These are phyloP conservation scores for Urechis unicinctus DNA, from an alignment of 2,888 invertebrate species.

Conservation along the genomic window DNA sequence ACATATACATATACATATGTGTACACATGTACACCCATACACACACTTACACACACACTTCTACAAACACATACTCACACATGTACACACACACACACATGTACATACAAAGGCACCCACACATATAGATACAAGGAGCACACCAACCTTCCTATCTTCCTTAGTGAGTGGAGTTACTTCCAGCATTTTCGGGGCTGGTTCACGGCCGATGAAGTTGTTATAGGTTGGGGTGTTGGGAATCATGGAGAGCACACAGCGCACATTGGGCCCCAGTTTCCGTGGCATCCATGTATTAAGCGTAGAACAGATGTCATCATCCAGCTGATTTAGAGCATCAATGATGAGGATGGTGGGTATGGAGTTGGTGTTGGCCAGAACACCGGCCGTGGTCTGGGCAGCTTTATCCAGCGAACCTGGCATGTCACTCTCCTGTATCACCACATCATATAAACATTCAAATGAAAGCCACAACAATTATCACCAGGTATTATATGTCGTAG, in stretches of 20 bases:
- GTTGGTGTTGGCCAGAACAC: conserved; percentile 41
- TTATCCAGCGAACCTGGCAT: conserved; percentile 39
- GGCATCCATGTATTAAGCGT: conserved; percentile 46
- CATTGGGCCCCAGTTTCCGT: conserved; percentile 40
- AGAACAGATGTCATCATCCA: conserved; percentile 42
- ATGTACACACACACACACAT: background rate
- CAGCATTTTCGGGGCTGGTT: conserved; percentile 6
- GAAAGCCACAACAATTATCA: too few relatives aligned
- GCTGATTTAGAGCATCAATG: conserved; percentile 45
- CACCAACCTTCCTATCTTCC: conserved; percentile 31
- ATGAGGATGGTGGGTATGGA: conserved; percentile 39
- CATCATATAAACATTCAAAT: background rate
- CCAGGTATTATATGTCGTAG: too few relatives aligned
- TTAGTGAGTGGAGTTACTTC: conserved; percentile 31
- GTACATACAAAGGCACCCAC: background rate
- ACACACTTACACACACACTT: background rate
- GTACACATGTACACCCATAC: background rate
- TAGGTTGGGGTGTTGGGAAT: conserved; percentile 37
- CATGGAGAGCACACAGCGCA: conserved; percentile 43
- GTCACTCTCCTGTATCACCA: background rate
- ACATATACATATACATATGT: too few relatives aligned
- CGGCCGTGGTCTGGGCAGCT: conserved; percentile 40
- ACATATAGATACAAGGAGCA: too few relatives aligned
- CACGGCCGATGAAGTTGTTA: conserved; percentile 7
- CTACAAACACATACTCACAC: too few relatives aligned